Evolutionary conservation across 2,797 vertebrate species (phyloP).

Genomic region (Macropodus opercularis): DNA sequence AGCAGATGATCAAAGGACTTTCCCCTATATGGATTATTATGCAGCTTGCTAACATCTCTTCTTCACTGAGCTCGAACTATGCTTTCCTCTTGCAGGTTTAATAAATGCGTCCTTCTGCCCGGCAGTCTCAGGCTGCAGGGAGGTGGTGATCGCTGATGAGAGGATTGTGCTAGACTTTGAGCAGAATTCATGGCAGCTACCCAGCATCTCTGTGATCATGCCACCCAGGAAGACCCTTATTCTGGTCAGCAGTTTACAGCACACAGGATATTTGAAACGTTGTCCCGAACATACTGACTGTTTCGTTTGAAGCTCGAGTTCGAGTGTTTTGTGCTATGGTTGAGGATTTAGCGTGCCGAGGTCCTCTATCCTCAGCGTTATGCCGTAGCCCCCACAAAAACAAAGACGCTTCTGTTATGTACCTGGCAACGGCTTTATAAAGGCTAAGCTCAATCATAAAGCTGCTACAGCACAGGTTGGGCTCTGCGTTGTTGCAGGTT

Average conservation of each 20-base stretch:
- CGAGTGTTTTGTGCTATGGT: too few relatives aligned
- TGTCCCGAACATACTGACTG: background rate
- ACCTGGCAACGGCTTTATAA: conserved; percentile 62
- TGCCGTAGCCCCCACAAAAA: conserved; percentile 52
- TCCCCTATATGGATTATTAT: conserved; percentile 27
- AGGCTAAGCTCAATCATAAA: conserved; percentile 23
- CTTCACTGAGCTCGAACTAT: conserved; percentile 3
- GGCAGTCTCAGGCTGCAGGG: conserved; percentile 86
- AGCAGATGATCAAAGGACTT: conserved; percentile 44
- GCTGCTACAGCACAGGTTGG: conserved; percentile 16
- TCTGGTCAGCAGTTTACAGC: conserved; percentile 80
- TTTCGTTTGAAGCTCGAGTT: too few relatives aligned
- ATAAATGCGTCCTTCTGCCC: conserved; percentile 91
- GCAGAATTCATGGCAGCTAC: conserved; percentile 64
- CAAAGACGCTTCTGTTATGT: conserved; percentile 64
- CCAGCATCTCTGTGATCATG: conserved; percentile 83
- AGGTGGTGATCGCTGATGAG: conserved; percentile 81
- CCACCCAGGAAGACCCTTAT: conserved; percentile 84
- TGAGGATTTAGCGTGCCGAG: too few relatives aligned
- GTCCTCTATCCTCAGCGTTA: conserved; percentile 43
- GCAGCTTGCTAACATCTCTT: background rate
- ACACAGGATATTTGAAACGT: background rate
- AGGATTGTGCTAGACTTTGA: conserved; percentile 83
- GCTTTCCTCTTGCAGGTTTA: conserved; percentile 75
- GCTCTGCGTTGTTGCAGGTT: conserved; percentile 25